Conservation (phyloP, 2,888 invertebrate species). For the Ceriagrion tenellum region DNA sequence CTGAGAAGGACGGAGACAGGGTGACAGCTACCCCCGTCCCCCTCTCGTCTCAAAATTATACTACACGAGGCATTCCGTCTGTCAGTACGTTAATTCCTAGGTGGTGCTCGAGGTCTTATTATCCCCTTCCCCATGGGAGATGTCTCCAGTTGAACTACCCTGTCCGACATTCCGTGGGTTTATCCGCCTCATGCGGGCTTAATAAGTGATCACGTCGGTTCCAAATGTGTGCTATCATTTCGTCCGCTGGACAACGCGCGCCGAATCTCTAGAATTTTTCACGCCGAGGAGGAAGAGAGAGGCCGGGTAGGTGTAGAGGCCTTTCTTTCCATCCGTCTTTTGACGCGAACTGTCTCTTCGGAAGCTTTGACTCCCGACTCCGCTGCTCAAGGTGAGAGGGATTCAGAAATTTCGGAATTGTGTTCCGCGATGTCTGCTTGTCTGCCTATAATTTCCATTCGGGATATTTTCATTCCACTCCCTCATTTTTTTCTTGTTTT, state of each 20-base stretch:
- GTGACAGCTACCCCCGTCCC: background rate
- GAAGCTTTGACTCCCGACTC: background rate
- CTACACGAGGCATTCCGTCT: background rate
- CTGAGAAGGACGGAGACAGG: background rate
- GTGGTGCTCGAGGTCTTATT: background rate
- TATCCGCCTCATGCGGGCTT: background rate
- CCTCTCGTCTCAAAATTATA: background rate
- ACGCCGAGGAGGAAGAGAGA: background rate
- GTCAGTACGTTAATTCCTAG: background rate
- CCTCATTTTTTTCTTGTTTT: background rate
- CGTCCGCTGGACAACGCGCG: background rate
- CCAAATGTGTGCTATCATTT: background rate
- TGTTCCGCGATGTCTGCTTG: slow-evolving; percentile 2
- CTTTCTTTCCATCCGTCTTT: background rate
- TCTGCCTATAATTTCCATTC: background rate
- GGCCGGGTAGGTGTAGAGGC: background rate
- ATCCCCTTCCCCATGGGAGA: background rate
- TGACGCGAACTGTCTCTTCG: background rate
- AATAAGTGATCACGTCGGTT: background rate
- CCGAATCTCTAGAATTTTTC: slow-evolving; percentile 12
- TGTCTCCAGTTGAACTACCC: background rate
- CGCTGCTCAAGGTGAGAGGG: background rate
- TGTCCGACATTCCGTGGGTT: background rate
- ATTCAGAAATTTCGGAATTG: slow-evolving; percentile 12
- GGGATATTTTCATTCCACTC: background rate